Evolutionary conservation across 2,113 vertebrate genomes (phyloP), one percentile per base, ranked within the genome.

Genomic region (Planiliza haematocheilus): DNA sequence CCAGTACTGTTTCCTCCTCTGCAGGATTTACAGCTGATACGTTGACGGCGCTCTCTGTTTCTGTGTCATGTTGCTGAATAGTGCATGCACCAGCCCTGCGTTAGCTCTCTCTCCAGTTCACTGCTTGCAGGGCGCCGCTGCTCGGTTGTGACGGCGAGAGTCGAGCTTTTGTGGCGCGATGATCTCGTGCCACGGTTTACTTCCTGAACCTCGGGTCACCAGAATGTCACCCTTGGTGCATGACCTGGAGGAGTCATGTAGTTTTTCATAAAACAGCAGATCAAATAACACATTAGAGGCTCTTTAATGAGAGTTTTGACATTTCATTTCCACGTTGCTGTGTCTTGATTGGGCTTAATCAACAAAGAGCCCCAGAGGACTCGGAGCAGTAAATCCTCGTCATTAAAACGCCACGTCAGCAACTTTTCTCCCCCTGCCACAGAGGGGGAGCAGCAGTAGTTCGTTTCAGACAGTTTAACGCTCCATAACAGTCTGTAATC

Each of bases 101-200:
- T n/a, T n/a, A n/a, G n/a, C n/a, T n/a, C n/a, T n/a, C n/a, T n/a
- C n/a, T n/a, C n/a, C n/a, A n/a, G n/a, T n/a, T n/a, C n/a, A n/a
- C n/a, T n/a, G n/a, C n/a, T n/a, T n/a, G n/a, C n/a, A n/a, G n/a
- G n/a, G n/a, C n/a, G n/a, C n/a, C n/a, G n/a, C n/a, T n/a, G n/a
- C n/a, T n/a, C n/a, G n/a, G n/a, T 67, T 81, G 74, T 87, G 83
- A 85, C 74, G 74, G 52, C 16, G 14, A 59, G 70, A 43, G 52
- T 14, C 13, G 9, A 30, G 65, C 21, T 61, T 82, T 53, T 46
- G 59, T 13, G 52, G 65, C 9, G 34, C 37, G 74, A 57, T 71
- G 58, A 82, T 83, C 70, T 70, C 17, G 39, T 72, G 56, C 80
- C 79, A 82, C 77, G 57, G 63, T 66, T 57, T 34, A 65, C 68